Conservation (phyloP, 1,140 invertebrate species). For the Drosophila watanabei region DNA sequence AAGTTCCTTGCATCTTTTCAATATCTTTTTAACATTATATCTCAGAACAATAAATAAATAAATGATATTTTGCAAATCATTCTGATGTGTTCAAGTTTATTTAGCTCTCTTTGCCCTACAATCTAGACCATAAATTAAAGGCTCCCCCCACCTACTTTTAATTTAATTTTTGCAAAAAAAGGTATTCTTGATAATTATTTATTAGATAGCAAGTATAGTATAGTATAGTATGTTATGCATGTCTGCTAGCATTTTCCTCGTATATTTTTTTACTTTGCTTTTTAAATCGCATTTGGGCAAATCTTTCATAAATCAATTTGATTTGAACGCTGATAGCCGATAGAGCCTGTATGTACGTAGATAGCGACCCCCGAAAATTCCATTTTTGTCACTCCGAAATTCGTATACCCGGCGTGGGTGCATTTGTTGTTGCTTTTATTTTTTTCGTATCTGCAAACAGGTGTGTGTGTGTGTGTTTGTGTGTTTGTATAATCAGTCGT, state of each 20-base stretch:
- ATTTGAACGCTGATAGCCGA: constrained; percentile 60
- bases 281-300: constrained; percentile 63
- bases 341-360: constrained; percentile 31
- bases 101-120: neutral
- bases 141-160: neutral
- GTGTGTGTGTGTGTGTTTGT: constrained; percentile 23
- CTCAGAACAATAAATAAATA: too few species aligned
- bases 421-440: constrained; percentile 1
- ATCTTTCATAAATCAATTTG: constrained; percentile 83
- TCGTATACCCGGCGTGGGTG: constrained; percentile 10
- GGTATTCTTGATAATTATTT: constrained; percentile 5
- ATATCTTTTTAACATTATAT: neutral
- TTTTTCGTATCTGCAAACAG: constrained; percentile 19
- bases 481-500: constrained; percentile 55
- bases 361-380: constrained; percentile 54
- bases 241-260: neutral
- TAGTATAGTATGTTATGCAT: neutral
- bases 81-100: neutral
- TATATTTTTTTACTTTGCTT: neutral
- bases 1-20: neutral
- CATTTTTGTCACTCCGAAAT: neutral
- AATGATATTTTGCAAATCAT: constrained; percentile 4
- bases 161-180: constrained; percentile 2
- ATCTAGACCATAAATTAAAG: constrained; percentile 2
- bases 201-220: constrained; percentile 19